Evolutionary conservation across 2,797 vertebrate genomes (phyloP).

Genomic region (Oreonectes daqikongensis): DNA sequence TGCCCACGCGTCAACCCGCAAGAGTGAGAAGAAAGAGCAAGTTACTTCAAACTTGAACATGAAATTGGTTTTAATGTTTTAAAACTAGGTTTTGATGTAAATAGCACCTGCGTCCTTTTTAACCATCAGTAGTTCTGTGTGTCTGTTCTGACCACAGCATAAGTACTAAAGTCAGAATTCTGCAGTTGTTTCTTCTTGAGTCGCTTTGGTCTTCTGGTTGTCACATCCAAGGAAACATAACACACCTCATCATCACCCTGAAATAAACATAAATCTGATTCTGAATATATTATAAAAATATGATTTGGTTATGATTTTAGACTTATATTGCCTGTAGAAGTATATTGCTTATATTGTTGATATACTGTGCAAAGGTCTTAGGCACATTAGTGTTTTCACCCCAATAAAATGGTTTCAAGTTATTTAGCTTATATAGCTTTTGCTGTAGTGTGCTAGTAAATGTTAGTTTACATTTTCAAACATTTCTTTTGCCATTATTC

Average conservation of each 20-base stretch:
- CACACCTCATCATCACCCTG: conserved; percentile 25
- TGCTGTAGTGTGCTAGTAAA: too few relatives aligned
- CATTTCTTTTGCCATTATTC: too few relatives aligned
- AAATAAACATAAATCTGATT: background rate
- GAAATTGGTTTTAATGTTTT: background rate
- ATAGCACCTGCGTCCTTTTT: background rate
- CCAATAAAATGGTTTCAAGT: too few relatives aligned
- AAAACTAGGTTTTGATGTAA: background rate
- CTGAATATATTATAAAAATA: background rate
- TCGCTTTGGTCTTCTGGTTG: conserved; percentile 3
- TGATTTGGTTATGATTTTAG: too few relatives aligned
- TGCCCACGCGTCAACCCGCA: too few relatives aligned
- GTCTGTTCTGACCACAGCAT: conserved; percentile 33
- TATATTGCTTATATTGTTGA: too few relatives aligned
- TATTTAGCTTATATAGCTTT: too few relatives aligned
- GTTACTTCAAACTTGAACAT: background rate
- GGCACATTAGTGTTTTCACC: too few relatives aligned
- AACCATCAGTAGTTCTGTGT: background rate
- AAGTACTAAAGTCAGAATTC: conserved; percentile 36
- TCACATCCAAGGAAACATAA: conserved; percentile 32
- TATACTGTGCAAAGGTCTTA: too few relatives aligned
- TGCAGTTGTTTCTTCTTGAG: conserved; percentile 9
- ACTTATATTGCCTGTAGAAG: too few relatives aligned
- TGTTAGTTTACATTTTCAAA: too few relatives aligned
- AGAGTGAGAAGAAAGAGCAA: too few relatives aligned